Percentiles rank a stretch among this genome's conserved stretches.
These are phyloP conservation scores for Zapornia atra DNA, from an alignment of 2,113 vertebrate species.

Conservation along the genomic window DNA sequence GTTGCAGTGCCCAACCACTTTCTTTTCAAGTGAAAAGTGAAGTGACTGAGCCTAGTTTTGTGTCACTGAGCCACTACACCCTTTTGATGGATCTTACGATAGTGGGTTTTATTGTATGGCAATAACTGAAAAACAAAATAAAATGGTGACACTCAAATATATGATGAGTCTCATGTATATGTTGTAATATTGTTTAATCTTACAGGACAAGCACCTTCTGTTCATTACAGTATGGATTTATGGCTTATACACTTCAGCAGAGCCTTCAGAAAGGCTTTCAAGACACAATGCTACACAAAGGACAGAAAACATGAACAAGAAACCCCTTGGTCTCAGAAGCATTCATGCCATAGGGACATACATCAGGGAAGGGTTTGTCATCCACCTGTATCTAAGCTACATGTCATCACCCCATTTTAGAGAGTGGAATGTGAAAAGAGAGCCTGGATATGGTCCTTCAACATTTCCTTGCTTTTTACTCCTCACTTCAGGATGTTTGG, in stretches of 20 bases:
- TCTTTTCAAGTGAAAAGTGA: neutral
- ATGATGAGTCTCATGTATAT: neutral
- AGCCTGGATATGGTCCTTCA: neutral
- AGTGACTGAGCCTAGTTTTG: neutral
- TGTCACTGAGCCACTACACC: neutral
- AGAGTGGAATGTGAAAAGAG: neutral
- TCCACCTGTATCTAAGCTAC: neutral
- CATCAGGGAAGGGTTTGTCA: neutral
- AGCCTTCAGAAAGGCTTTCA: neutral
- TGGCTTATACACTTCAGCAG: neutral
- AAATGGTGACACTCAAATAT: neutral
- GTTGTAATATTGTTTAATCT: neutral
- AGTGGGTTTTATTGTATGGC: neutral
- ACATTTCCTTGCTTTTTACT: neutral
- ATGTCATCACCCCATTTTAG: neutral
- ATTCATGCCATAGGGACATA: neutral
- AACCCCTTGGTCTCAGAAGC: neutral
- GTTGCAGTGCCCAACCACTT: no score
- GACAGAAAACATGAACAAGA: neutral
- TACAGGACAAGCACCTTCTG: neutral
- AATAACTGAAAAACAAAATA: neutral
- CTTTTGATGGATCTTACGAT: neutral
- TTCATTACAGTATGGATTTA: neutral
- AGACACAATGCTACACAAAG: neutral
- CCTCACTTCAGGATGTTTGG: neutral